Evolutionary conservation across 2,797 vertebrate species (phyloP), one percentile per base, ranked within the genome.

Genomic region (Melanogrammus aeglefinus): DNA sequence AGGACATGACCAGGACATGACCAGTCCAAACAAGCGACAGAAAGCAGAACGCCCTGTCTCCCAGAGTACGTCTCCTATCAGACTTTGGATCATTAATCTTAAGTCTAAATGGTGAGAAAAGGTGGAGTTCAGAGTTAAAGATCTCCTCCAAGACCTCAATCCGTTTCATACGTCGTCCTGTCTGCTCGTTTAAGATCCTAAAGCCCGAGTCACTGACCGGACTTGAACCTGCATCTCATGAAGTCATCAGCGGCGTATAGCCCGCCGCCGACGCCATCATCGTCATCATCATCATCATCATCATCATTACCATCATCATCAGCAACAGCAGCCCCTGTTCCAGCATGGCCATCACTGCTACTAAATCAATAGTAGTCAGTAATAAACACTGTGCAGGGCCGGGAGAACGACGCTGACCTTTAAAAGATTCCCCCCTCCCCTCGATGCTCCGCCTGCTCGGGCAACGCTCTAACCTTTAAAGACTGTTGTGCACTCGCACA

Each of bases 391-490:
- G 86, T 87, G 89, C 88, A 88, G 89, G 85, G 85, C 83, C 80
- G 66, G 85, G 91, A 90, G 89, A 89, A 84, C 86, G 78, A 75
- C 63, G 77, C 86, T 94, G 93, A 95, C 94, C 94, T 94, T 95
- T 95, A 92, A 57, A 93, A 93, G 92, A 92, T 92, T 91, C 92
- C 91, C 87, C 87, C 84, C 86, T 89, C 87, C 83, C 84, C 86
- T 92, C 18, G 51, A 57, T n/a, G 51, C 51, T n/a, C 88, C 86
- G 88, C 85, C 86, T 78, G 73, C 86, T 86, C 88, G 71, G 84
- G 90, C 92, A 92, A 91, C 93, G 92, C 90, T 92, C 91, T 94
- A 94, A 94, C 94, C 94, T 95, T 95, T 95, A 95, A 95, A 94
- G 93, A 93, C 92, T 94, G 92, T 94, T 94, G 92, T 93, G 93